These are phyloP conservation scores for Verasper variegatus DNA, from an alignment of 2,113 vertebrate genomes.

Conservation along the genomic window DNA sequence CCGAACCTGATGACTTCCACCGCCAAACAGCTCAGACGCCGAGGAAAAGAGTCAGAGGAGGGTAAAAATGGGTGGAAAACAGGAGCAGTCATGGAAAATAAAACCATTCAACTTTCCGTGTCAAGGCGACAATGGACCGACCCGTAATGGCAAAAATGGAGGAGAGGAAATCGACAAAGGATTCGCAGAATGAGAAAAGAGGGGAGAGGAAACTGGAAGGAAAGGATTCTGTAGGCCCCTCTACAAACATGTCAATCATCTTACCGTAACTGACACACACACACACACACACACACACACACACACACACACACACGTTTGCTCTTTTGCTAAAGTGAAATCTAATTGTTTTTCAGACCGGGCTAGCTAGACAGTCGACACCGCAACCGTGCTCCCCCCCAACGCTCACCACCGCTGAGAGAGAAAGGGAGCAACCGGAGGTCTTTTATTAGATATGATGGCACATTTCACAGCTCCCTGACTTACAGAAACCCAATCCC, in stretches of 20 bases:
- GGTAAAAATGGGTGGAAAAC: slow-evolving; percentile 64
- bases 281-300: not conserved
- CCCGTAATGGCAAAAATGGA: slow-evolving; percentile 69
- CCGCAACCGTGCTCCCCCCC: slow-evolving; percentile 22
- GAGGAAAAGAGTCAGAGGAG: slow-evolving; percentile 56
- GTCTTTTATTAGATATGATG: slow-evolving; percentile 86
- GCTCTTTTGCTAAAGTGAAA: slow-evolving; percentile 60
- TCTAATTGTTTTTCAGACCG: slow-evolving; percentile 75
- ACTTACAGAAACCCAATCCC: slow-evolving; percentile 84
- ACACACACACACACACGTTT: not conserved
- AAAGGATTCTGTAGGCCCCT: slow-evolving; percentile 70
- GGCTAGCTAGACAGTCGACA: slow-evolving; percentile 61
- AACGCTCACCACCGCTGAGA: slow-evolving; percentile 62
- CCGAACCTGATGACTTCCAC: slow-evolving; percentile 73
- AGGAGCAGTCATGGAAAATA: slow-evolving; percentile 68
- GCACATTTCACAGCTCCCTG: slow-evolving; percentile 83
- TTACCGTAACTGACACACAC: slow-evolving; percentile 47
- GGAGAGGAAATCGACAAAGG: slow-evolving; percentile 69
- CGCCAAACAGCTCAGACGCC: slow-evolving; percentile 57
- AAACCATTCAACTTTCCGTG: slow-evolving; percentile 59
- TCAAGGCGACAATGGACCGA: slow-evolving; percentile 70
- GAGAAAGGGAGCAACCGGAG: slow-evolving; percentile 75
- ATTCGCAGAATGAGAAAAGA: slow-evolving; percentile 59
- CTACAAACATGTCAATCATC: slow-evolving; percentile 74
- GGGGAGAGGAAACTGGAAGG: slow-evolving; percentile 61